These are phyloP conservation scores for Acronicta psi DNA, from an alignment of 2,888 invertebrate genomes.

Conservation along the genomic window DNA sequence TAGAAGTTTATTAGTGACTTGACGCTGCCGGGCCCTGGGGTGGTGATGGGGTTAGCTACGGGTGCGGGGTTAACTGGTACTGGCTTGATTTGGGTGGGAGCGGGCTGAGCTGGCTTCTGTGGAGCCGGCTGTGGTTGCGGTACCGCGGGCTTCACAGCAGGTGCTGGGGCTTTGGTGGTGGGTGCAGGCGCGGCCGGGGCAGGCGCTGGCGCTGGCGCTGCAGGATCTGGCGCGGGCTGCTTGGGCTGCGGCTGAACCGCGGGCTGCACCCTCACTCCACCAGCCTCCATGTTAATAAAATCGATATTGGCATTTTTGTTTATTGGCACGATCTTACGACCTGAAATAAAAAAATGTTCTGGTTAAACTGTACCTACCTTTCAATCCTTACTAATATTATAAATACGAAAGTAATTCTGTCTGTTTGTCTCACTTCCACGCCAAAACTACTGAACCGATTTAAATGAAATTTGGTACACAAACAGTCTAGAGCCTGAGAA, in stretches of 20 bases:
- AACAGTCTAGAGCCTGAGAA: no score
- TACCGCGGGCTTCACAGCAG: constrained; percentile 39
- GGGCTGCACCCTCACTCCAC: constrained; percentile 62
- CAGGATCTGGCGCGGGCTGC: constrained; percentile 41
- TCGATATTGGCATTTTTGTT: constrained; percentile 83
- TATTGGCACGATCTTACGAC: constrained; percentile 72
- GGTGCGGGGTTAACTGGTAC: constrained; percentile 73
- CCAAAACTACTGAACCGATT: no score
- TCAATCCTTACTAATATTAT: no score
- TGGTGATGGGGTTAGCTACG: constrained; percentile 69
- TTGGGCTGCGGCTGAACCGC: constrained; percentile 21
- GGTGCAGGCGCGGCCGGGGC: constrained; percentile 35
- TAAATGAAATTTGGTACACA: no score
- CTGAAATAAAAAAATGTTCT: constrained; percentile 24
- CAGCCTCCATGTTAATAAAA: constrained; percentile 84
- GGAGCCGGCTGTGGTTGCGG: constrained; percentile 56
- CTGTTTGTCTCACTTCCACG: no score
- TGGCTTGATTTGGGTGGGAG: constrained; percentile 69
- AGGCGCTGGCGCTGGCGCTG: background rate
- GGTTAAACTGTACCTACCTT: background rate
- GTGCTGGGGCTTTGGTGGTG: constrained; percentile 35
- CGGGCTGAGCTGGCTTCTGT: constrained; percentile 18
- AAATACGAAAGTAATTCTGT: no score
- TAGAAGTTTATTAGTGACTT: constrained; percentile 80
- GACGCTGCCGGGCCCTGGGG: constrained; percentile 81